Evolutionary conservation across 1,140 invertebrate species (phyloP).

Genomic region (Drosophila pallidifrons): DNA sequence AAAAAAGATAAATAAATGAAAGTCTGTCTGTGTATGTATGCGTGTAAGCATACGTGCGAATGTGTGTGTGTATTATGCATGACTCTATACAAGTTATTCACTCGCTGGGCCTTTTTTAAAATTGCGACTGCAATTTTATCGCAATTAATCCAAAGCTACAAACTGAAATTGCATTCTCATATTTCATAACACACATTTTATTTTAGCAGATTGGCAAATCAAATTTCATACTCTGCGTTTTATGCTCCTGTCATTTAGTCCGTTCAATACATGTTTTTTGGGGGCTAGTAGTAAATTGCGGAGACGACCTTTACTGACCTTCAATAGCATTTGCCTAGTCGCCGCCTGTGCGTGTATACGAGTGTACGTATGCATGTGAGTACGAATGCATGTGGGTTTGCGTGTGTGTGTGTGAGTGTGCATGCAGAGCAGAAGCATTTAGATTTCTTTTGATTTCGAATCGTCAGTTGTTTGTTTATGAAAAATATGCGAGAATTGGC

Average conservation of each 20-base stretch:
- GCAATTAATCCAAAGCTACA: slow-evolving; percentile 48
- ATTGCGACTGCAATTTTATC: slow-evolving; percentile 19
- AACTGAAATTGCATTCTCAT: slow-evolving; percentile 49
- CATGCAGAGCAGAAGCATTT: slow-evolving; percentile 45
- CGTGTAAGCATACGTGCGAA: slow-evolving; percentile 32
- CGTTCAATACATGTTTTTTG: slow-evolving; percentile 33
- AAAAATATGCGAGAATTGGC: slow-evolving; percentile 61
- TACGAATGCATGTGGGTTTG: slow-evolving; percentile 3
- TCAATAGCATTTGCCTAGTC: slow-evolving; percentile 67
- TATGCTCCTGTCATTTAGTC: slow-evolving; percentile 18
- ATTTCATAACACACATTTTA: slow-evolving; percentile 59
- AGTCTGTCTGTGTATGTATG: slow-evolving; percentile 52
- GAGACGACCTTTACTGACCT: slow-evolving; percentile 82
- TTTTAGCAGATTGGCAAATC: slow-evolving; percentile 52
- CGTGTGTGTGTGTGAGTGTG: slow-evolving; percentile 25
- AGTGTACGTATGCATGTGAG: neutral
- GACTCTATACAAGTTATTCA: slow-evolving; percentile 26
- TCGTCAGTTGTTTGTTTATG: slow-evolving; percentile 74
- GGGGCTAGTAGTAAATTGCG: slow-evolving; percentile 49
- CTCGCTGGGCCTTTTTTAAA: slow-evolving; percentile 14
- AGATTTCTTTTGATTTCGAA: slow-evolving; percentile 54
- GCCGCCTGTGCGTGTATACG: slow-evolving; percentile 36
- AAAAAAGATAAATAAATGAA: slow-evolving; percentile 38
- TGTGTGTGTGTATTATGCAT: slow-evolving; percentile 59
- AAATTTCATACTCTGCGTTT: slow-evolving; percentile 28